These are phyloP conservation scores for Platynereis dumerilii DNA, from an alignment of 2,888 invertebrate genomes.

Conservation along the genomic window DNA sequence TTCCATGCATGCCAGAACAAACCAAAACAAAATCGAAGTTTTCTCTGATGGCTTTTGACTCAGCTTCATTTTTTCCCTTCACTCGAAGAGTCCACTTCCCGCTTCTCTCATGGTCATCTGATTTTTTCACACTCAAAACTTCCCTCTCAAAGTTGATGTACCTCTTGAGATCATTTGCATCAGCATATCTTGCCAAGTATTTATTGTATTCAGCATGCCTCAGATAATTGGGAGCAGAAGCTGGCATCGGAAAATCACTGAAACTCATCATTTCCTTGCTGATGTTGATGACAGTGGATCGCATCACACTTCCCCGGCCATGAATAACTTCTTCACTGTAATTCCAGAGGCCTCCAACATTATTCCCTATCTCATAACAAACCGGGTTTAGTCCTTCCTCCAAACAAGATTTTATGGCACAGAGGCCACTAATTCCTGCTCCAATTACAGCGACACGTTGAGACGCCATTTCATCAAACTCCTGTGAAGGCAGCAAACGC, in stretches of 20 bases:
- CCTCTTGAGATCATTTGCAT: constrained; percentile 48
- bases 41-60: constrained; percentile 32
- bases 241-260: constrained; percentile 65
- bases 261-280: constrained; percentile 62
- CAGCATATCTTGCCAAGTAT: constrained; percentile 58
- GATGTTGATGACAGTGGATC: constrained; percentile 56
- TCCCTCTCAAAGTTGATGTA: constrained; percentile 49
- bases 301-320: constrained; percentile 52
- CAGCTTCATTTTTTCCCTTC: constrained; percentile 29
- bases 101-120: constrained; percentile 49
- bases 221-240: constrained; percentile 64
- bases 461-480: neutral
- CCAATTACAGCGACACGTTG: constrained; percentile 48
- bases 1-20: constrained; percentile 65
- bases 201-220: constrained; percentile 60
- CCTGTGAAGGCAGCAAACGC: no score
- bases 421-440: constrained; percentile 58
- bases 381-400: constrained; percentile 53
- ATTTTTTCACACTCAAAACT: constrained; percentile 42
- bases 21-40: constrained; percentile 65
- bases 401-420: constrained; percentile 54
- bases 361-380: constrained; percentile 49
- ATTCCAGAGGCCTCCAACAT: constrained; percentile 54
- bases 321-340: constrained; percentile 33
- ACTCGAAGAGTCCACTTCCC: constrained; percentile 53